Evolutionary conservation across 2,113 vertebrate species (phyloP), one percentile per base, ranked within the genome.

Genomic region (Brachionichthys hirsutus): DNA sequence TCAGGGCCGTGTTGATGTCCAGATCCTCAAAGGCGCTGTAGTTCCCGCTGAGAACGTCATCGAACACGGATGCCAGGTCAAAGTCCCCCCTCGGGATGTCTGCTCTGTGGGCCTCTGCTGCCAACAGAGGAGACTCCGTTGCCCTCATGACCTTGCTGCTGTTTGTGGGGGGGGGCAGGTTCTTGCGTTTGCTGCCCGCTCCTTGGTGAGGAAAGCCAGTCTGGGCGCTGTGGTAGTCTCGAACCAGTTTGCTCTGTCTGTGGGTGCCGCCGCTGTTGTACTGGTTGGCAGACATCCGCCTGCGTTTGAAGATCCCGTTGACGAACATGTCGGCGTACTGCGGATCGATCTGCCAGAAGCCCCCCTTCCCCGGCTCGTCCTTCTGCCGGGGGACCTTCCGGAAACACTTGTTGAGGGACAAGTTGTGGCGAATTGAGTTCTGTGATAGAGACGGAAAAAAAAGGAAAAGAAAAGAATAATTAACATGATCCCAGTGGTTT

Each of bases 351-450:
- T 93, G 92, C 93, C 93, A 94, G 77, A 94, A 93, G 77, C 94
- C 94, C 49, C 95, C 95, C 83, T 96, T 97, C 45, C 95, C 95
- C 0, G 95, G 94, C 76, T 95, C 94, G 34, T 95, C 93, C 62
- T 97, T 96, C 80, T 93, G 93, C 47, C 95, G 87, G 73, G 94
- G 94, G 62, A 97, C 95, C 89, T 96, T 97, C 93, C 92, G 93
- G 87, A 96, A 97, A 88, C 94, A 96, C 87, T 96, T 95, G 89
- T 97, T 95, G 84, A 97, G 90, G 35, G 95, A 97, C 72, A 97
- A 85, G 90, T 96, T 96, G 88, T 96, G 95, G 51, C 94, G 92
- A 79, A 97, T 97, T 3, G 95, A 96, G 87, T 97, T 97, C 95
- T 97, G 88, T 22, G 61, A 70, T 46, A 57, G 66, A 59, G 48